Base-by-base conservation (phyloP, 2,888 invertebrate genomes). In the Elmis aenea region DNA sequence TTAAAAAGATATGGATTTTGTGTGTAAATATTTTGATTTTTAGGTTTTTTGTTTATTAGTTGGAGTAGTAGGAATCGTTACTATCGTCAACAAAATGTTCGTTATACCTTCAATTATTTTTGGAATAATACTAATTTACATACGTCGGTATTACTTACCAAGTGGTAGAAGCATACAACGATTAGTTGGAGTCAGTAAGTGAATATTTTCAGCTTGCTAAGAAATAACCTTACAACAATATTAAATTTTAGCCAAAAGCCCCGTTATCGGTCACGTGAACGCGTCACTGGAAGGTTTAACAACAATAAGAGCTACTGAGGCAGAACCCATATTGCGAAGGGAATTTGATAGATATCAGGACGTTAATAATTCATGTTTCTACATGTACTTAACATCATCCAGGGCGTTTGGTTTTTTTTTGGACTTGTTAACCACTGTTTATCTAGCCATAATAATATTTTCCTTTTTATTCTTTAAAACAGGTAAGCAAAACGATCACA, bases 101-200 rank as follows among this genome's bases (percentile, higher is more conserved):
- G 47, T 83, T 22, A 54, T 83, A 15, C 82, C 83, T 0, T 81
- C 84, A 0, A 64, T 73, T 0, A 60, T 80, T 2, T 74, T 89
- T 9, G 73, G 76, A 0, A 46, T 75, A 1, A 51, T 83, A 6
- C 79, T 89, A 58, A 74, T 75, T 36, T 59, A 74, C 6, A 61
- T 87, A 5, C 62, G 88, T 12, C 66, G 71, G 2, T 71, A 82
- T 51, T 88, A 85, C 66, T 67, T 89, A n/a, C 64, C 72, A 18
- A 83, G 85, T n/a, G 83, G 85, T 8, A 66, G 87, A 11, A 83
- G 83, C 54, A 66, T 90, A 26, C 88, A 80, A 66, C 66, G 81
- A 52, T 70, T 83, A 1, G 83, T 83, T 57, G 79, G 81, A 46
- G 73, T 77, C 15, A 78, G 81, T 81, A 52, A 73, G 73, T 67